A percentile compares a stretch with the other conserved stretches of the same genome.
Evolutionary conservation across 64 coral and sea anemone genomes (phyloP).

Genomic region (Stichodactyla mertensii): DNA sequence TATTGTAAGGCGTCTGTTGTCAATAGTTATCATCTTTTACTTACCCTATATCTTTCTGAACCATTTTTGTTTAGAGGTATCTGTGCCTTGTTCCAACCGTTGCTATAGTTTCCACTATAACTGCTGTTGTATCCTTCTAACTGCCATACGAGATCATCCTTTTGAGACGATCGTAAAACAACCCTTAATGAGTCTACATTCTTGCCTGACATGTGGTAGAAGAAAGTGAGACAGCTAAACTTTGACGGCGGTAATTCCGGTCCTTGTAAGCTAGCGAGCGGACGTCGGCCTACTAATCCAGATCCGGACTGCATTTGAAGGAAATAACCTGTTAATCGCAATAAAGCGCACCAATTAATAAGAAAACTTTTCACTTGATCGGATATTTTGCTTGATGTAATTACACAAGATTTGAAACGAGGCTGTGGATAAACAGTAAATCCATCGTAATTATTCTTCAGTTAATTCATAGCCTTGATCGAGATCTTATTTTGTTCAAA

Average conservation of each 20-base stretch:
- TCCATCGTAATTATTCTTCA: too few species aligned
- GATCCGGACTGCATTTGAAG: not conserved
- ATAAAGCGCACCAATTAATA: too few species aligned
- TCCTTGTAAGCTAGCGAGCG: not conserved
- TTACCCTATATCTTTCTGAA: not conserved
- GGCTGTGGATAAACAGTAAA: too few species aligned
- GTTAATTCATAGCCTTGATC: too few species aligned
- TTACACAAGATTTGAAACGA: too few species aligned
- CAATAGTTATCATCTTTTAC: not conserved
- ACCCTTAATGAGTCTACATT: not conserved
- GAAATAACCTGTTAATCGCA: not conserved
- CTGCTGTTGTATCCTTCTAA: not conserved
- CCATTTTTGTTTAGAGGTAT: not conserved
- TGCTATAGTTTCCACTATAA: not conserved
- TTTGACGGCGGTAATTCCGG: not conserved
- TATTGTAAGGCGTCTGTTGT: too few species aligned
- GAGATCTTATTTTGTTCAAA: too few species aligned
- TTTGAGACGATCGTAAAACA: not conserved
- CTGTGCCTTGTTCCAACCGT: slow-evolving; percentile 2
- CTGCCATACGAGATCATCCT: not conserved
- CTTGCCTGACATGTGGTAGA: not conserved
- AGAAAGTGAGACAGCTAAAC: not conserved
- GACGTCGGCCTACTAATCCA: not conserved
- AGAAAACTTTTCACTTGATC: too few species aligned
- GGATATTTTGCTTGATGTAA: too few species aligned